These are phyloP conservation scores for Euleptes europaea DNA, from an alignment of 2,113 vertebrate genomes.

Conservation along the genomic window DNA sequence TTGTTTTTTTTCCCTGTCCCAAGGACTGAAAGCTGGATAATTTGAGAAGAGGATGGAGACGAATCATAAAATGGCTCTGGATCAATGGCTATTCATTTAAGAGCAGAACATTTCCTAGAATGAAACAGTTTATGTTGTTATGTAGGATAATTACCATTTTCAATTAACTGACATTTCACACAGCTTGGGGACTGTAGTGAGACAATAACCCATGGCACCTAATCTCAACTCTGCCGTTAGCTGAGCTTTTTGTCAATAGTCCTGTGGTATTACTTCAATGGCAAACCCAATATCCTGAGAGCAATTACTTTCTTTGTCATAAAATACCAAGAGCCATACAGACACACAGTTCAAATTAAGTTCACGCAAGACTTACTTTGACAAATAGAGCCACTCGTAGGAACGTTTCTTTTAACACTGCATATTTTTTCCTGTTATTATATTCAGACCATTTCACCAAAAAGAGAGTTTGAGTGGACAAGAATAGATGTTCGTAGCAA, in stretches of 20 bases:
- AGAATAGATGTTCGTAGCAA: neutral
- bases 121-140: conserved; percentile 72
- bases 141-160: conserved; percentile 77
- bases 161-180: conserved; percentile 79
- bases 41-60: conserved; percentile 68
- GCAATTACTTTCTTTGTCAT: conserved; percentile 67
- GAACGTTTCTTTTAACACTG: conserved; percentile 22
- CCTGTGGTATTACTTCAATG: conserved; percentile 64
- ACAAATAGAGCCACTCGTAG: conserved; percentile 12
- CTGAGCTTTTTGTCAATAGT: conserved; percentile 68
- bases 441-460: neutral
- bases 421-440: neutral
- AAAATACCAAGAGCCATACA: conserved; percentile 41
- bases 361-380: conserved; percentile 58
- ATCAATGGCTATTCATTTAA: conserved; percentile 82
- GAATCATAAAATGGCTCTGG: conserved; percentile 66
- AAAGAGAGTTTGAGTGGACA: neutral
- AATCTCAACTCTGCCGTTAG: conserved; percentile 65
- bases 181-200: conserved; percentile 67
- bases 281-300: conserved; percentile 61
- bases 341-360: conserved; percentile 69
- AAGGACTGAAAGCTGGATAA: conserved; percentile 71
- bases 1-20: conserved; percentile 70
- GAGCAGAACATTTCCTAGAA: conserved; percentile 73
- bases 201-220: conserved; percentile 69